Evolutionary conservation across 2,797 vertebrate species (phyloP), one percentile per base, ranked within the genome.

Genomic region (Thunnus albacares): DNA sequence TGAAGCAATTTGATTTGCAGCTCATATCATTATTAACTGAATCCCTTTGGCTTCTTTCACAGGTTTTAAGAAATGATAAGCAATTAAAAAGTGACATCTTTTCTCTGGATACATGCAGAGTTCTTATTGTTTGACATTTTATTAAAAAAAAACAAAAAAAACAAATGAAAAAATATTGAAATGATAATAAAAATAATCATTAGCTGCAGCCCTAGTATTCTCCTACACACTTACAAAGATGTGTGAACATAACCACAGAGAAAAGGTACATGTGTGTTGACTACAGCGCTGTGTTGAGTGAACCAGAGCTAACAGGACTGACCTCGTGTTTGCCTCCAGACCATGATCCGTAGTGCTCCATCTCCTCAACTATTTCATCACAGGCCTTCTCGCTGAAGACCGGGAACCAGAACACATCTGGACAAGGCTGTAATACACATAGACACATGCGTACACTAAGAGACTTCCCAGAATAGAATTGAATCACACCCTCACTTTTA

Each of bases 351-450:
- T 89, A 97, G 84, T 98, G 94, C 86, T 99, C 98, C 97, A 99
- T 98, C 94, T 99, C 98, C 86, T 97, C 96, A 1, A 99, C 97
- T 56, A 99, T 57, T 86, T 99, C 97, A 84, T 99, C 97, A 89
- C 98, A 99, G 60, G 96, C 97, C 59, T 94, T 82, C 73, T 97
- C 97, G 28, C 98, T 97, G 90, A 99, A 95, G 86, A 99, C 96
- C 4, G 98, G 98, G 87, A 99, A 99, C 98, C 98, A 99, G 93
- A 97, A 99, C 35, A 99, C 98, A 96, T 99, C 98, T 88, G 98
- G 96, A 86, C 98, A 99, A 1, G 98, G 98, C 98, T 99, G 91
- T 15, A 92, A 94, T 26, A 86, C 45, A 74, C 75, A 71, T 11
- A 82, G 20, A 56, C 28, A 30, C 28, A 30, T 75, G 58, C 49